Evolutionary conservation across 2,888 invertebrate genomes (phyloP).

Genomic region (Perizoma flavofasciatum): DNA sequence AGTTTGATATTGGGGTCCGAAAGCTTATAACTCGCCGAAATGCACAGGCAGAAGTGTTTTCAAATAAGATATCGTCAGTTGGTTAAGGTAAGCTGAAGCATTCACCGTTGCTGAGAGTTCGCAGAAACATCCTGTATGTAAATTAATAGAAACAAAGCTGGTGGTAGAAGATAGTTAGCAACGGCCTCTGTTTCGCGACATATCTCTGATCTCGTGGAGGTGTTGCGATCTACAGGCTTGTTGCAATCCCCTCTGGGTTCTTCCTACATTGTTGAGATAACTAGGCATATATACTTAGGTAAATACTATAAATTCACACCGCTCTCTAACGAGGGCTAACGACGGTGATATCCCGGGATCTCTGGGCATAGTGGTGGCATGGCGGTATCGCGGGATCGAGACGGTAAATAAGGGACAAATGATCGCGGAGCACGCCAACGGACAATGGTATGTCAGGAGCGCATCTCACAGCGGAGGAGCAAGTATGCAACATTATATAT

Average conservation of each 20-base stretch:
- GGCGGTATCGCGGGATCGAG: conserved; percentile 27
- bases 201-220: conserved; percentile 22
- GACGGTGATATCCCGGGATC: conserved; percentile 28
- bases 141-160: no score
- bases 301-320: conserved; percentile 28
- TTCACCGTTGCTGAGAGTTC: no score
- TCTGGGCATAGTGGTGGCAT: conserved; percentile 27
- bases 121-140: no score
- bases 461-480: conserved; percentile 16
- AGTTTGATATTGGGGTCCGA: no score
- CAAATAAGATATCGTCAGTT: no score
- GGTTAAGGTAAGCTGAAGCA: no score
- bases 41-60: no score
- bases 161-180: no score
- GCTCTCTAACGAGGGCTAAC: conserved; percentile 30
- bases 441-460: conserved; percentile 25
- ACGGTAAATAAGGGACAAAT: conserved; percentile 52
- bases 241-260: conserved; percentile 20
- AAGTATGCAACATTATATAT: neutral
- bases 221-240: conserved; percentile 29
- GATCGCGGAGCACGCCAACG: conserved; percentile 53
- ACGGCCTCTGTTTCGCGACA: conserved; percentile 10
- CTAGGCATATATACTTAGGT: neutral
- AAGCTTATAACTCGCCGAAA: no score
- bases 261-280: conserved; percentile 4